Percentiles rank a stretch among this genome's conserved stretches.
phyloP scores from a whole-genome alignment of 2,113 vertebrate genomes.

The Alethe castanea region DNA sequence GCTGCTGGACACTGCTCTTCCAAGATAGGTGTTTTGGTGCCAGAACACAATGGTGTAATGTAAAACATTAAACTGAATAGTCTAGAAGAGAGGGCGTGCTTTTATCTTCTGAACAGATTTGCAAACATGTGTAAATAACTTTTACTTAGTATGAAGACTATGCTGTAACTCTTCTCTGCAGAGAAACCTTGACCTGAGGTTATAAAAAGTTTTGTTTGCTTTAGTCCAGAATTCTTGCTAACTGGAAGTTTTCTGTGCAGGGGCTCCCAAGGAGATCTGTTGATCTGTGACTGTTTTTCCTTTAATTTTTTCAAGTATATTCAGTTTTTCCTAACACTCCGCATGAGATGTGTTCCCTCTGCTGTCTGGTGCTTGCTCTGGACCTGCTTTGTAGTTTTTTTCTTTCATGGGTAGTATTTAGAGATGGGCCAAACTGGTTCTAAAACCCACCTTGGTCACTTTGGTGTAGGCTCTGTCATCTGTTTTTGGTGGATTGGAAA shows the following conservation, averaged over 20 bases:
- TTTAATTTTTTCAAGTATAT: constrained; percentile 55
- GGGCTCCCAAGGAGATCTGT: constrained; percentile 44
- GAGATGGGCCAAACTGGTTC: constrained; percentile 44
- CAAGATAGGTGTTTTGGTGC: neutral
- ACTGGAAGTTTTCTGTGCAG: constrained; percentile 47
- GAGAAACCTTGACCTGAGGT: constrained; percentile 1
- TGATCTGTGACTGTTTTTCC: constrained; percentile 61
- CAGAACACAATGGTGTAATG: neutral
- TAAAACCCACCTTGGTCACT: neutral
- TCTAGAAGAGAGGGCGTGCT: neutral
- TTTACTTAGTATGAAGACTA: neutral
- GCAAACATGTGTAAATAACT: neutral
- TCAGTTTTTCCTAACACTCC: constrained; percentile 59
- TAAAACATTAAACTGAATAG: neutral
- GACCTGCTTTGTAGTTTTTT: constrained; percentile 18
- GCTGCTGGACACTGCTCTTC: neutral
- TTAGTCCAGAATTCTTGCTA: constrained; percentile 10
- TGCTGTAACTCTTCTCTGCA: constrained; percentile 32
- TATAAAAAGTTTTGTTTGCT: constrained; percentile 20
- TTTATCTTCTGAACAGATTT: neutral
- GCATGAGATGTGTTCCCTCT: constrained; percentile 65
- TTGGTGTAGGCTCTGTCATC: constrained; percentile 7
- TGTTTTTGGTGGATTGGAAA: neutral
- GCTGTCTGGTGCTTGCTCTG: constrained; percentile 52
- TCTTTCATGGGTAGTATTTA: neutral